A percentile compares a stretch with the other conserved stretches of the same genome.
Conservation (phyloP, 1,140 invertebrate genomes). For the Scaptomyza hsui region DNA sequence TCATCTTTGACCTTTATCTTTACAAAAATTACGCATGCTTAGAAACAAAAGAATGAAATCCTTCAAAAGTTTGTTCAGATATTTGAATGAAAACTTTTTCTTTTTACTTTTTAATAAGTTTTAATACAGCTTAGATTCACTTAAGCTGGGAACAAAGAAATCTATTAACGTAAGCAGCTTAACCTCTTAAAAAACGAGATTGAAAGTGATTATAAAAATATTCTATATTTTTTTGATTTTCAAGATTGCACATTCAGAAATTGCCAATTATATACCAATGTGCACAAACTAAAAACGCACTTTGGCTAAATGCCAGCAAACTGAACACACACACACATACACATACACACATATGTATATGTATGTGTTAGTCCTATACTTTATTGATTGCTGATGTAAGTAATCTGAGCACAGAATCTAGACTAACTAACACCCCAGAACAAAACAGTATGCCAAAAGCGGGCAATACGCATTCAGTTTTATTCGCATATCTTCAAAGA, state of each 20-base stretch:
- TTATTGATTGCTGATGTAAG: conserved; percentile 72
- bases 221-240: too few species aligned
- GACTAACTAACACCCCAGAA: conserved; percentile 42
- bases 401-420: conserved; percentile 65
- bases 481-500: conserved; percentile 64
- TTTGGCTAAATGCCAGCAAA: conserved; percentile 60
- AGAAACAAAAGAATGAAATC: background rate
- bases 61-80: background rate
- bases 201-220: too few species aligned
- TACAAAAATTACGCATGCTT: background rate
- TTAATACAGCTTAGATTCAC: background rate
- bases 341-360: conserved; percentile 26
- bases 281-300: conserved; percentile 55
- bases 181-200: too few species aligned
- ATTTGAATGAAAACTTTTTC: too few species aligned
- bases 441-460: conserved; percentile 39
- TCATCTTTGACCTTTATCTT: background rate
- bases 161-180: too few species aligned
- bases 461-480: conserved; percentile 36
- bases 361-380: conserved; percentile 43
- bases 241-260: too few species aligned
- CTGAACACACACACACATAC: conserved; percentile 18
- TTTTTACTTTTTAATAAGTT: background rate
- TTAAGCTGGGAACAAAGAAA: too few species aligned
- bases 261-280: conserved; percentile 17